These are phyloP conservation scores for Galerucella calmariensis DNA, from an alignment of 2,888 invertebrate genomes.

Conservation along the genomic window DNA sequence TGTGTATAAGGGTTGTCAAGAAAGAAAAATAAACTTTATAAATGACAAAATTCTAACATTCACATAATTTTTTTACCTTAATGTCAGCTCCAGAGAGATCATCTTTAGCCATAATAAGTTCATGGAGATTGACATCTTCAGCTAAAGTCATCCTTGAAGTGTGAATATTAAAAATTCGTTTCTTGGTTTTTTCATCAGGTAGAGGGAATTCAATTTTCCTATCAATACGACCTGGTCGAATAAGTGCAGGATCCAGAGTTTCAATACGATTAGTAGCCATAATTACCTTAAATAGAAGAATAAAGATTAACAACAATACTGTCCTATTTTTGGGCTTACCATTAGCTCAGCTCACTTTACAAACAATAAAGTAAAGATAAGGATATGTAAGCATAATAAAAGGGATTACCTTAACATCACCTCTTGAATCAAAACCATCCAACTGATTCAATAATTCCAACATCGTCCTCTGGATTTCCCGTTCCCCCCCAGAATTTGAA, in stretches of 20 bases:
- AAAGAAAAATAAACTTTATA: too few species aligned
- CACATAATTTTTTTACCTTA: conserved; percentile 70
- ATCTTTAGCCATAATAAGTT: conserved; percentile 99
- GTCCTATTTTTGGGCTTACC: not conserved
- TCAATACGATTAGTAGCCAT: conserved; percentile 99
- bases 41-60: not conserved
- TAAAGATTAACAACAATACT: too few species aligned
- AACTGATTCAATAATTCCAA: conserved; percentile 97
- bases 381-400: not conserved
- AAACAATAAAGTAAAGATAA: not conserved
- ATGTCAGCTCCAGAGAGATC: conserved; percentile 98
- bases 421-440: conserved; percentile 96
- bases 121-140: conserved; percentile 94
- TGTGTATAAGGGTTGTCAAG: too few species aligned
- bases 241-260: conserved; percentile 97
- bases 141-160: conserved; percentile 99
- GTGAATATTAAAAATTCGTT: conserved; percentile 97
- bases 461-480: conserved; percentile 99
- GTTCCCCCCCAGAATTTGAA: conserved; percentile 98
- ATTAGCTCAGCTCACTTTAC: too few species aligned
- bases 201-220: conserved; percentile 99
- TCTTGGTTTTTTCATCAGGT: conserved; percentile 98
- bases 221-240: conserved; percentile 98
- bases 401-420: conserved; percentile 87
- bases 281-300: conserved; percentile 73